These are phyloP conservation scores for Cyclura pinguis DNA, from an alignment of 2,797 vertebrate genomes.

Conservation along the genomic window DNA sequence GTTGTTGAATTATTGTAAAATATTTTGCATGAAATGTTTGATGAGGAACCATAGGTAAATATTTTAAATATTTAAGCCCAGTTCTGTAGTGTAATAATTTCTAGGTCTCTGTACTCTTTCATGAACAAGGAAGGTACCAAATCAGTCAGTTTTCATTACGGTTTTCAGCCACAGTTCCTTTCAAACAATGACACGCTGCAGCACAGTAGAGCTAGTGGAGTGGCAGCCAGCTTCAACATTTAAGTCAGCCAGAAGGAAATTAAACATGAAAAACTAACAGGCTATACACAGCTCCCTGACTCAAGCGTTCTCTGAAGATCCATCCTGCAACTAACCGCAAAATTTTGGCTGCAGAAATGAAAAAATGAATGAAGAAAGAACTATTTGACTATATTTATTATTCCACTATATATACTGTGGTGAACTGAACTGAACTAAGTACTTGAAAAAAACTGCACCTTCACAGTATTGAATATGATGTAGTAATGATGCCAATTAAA, in stretches of 20 bases:
- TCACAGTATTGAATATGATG: no score
- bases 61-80: accelerated
- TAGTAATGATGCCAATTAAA: no score
- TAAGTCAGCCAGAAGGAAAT: conserved; percentile 14
- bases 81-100: neutral
- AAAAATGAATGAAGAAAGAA: neutral
- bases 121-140: neutral
- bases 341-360: neutral
- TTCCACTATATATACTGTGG: neutral
- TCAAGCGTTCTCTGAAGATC: neutral
- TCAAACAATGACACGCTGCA: neutral
- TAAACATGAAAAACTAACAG: neutral
- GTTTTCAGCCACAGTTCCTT: accelerated
- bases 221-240: neutral
- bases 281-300: neutral
- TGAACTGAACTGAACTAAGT: neutral
- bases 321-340: neutral
- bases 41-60: neutral
- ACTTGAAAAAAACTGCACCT: neutral
- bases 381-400: neutral
- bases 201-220: neutral
- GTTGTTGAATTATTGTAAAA: neutral
- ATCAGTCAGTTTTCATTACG: neutral
- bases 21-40: neutral
- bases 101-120: neutral